phyloP scores from a whole-genome alignment of 2,797 vertebrate species.

The Helicolenus hilgendorfi region DNA sequence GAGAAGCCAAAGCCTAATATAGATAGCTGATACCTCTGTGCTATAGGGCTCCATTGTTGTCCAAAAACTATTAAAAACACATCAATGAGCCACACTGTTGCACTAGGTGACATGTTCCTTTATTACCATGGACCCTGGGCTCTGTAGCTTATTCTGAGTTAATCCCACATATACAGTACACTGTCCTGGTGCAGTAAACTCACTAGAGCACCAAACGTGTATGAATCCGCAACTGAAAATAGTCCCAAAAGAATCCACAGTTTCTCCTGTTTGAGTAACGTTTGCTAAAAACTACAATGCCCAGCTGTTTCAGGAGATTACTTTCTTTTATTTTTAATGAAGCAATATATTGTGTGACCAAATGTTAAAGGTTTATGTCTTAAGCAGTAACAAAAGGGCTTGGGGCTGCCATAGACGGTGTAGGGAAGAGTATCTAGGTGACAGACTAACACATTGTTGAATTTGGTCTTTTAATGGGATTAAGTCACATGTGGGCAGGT shows the following conservation, averaged over 20 bases:
- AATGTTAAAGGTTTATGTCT: no score
- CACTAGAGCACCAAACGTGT: background rate
- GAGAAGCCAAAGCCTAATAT: background rate
- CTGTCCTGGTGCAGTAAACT: background rate
- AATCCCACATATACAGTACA: background rate
- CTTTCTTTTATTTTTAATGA: no score
- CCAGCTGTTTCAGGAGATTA: no score
- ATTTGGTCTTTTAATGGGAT: background rate
- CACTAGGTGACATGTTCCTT: background rate
- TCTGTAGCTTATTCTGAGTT: background rate
- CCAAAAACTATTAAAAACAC: background rate
- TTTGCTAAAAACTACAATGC: no score
- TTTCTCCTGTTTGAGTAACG: background rate
- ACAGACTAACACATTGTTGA: background rate
- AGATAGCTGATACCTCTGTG: background rate
- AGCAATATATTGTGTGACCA: no score
- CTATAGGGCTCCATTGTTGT: background rate
- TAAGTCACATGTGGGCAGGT: background rate
- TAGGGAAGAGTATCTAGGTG: background rate
- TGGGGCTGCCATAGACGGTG: background rate
- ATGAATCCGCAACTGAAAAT: background rate
- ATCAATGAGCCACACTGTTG: background rate
- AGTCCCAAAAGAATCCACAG: background rate
- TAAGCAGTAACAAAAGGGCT: background rate
- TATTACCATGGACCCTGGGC: background rate